Evolutionary conservation across 2,113 vertebrate species (phyloP), one percentile per base, ranked within the genome.

Genomic region (Poecilia latipinna): DNA sequence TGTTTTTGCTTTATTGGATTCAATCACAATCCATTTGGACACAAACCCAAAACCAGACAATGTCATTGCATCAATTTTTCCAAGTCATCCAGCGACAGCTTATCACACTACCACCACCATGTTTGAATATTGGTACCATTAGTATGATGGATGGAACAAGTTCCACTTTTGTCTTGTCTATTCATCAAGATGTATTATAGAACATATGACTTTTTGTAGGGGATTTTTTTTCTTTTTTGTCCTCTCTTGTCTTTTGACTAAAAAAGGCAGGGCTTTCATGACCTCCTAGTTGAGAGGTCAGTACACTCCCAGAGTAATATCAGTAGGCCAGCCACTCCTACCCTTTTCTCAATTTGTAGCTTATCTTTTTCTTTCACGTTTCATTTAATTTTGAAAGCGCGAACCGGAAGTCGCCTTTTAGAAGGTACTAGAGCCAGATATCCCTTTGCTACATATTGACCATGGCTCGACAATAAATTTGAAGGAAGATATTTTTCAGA

Each of bases 371-470:
- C 11, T 39, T 39, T 39, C 2, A 10, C 11, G 39, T 8, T 28
- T 15, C 5, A 7, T 11, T 84, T 88, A 84, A 84, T 77, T 80
- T 82, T 86, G 74, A 86, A 79, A 74, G 24, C 12, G 0, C 0
- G 1, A 8, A 66, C 42, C 28, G 77, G 86, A 88, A 76, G 35
- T 15, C 3, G 17, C 0, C 2, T 61, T 19, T 35, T 17, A 44
- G 3, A 8, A 33, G 42, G 3, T 4, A 5, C 31, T 35, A 60
- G 60, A 32, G 31, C 33, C 60, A 5, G 15, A 51, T 13, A 24
- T 51, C 5, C 33, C 1, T 65, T 48, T 10, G 0, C 10, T 29
- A 10, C 7, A 15, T 0, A 6, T n/a, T 28, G 4, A 32, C n/a
- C 32, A 8, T 28, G 51, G n/a, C 61, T 71, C 15, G 61, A 79